Percentiles rank a stretch among this genome's conserved stretches.
phyloP scores from a whole-genome alignment of 2,113 vertebrate genomes.

The Proterorhinus semilunaris region DNA sequence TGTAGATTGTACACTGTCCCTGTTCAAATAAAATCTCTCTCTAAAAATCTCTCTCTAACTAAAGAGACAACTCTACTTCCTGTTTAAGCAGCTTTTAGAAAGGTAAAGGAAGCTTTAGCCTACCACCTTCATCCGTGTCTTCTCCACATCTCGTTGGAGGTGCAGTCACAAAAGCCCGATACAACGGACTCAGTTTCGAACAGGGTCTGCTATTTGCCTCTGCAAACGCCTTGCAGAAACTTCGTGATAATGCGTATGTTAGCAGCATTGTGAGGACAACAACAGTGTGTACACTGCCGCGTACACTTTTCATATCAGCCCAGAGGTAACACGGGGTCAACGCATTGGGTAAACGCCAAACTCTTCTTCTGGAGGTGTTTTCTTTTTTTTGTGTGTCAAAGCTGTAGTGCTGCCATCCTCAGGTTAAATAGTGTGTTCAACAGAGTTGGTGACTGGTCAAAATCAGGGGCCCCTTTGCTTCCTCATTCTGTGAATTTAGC shows the following conservation, averaged over 20 bases:
- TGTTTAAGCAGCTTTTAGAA: not conserved
- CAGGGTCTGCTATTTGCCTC: conserved; percentile 11
- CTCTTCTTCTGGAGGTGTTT: not conserved
- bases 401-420: conserved; percentile 8
- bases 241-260: not conserved
- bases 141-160: conserved; percentile 20
- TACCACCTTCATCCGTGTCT: conserved; percentile 27
- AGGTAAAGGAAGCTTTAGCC: not conserved
- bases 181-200: not conserved
- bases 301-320: not conserved
- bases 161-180: conserved; percentile 23
- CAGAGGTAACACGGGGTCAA: not conserved
- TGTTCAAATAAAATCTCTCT: too few species aligned
- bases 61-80: not conserved
- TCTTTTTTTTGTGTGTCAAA: rapidly evolving
- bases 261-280: conserved; percentile 28
- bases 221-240: conserved; percentile 20
- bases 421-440: not conserved
- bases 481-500: too few species aligned
- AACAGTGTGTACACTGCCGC: rapidly evolving
- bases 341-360: too few species aligned
- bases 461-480: too few species aligned
- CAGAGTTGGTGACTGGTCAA: too few species aligned
- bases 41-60: too few species aligned
- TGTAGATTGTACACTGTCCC: too few species aligned